These are phyloP conservation scores for Nasua narica DNA, from an alignment of 2,797 vertebrate genomes.

Conservation along the genomic window DNA sequence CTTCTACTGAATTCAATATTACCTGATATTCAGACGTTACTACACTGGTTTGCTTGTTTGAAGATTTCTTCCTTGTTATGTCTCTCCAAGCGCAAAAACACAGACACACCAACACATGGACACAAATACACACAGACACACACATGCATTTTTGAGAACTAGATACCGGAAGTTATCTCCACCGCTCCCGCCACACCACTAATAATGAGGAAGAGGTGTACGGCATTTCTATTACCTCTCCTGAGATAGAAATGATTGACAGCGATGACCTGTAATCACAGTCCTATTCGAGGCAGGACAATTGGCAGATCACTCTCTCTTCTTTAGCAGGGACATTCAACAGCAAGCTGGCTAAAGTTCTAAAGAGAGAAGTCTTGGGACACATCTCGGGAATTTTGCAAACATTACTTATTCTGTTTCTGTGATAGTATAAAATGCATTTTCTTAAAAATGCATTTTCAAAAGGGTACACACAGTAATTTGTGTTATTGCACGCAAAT, in stretches of 20 bases:
- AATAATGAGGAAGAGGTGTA: background rate
- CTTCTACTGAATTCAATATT: background rate
- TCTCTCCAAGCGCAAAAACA: background rate
- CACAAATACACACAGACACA: background rate
- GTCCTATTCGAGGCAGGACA: background rate
- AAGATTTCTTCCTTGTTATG: constrained; percentile 3
- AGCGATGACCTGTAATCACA: background rate
- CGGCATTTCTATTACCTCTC: background rate
- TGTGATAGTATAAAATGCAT: background rate
- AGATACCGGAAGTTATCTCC: background rate
- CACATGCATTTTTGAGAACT: background rate
- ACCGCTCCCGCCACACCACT: background rate
- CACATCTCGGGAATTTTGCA: background rate
- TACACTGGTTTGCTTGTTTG: background rate
- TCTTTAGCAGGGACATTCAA: background rate
- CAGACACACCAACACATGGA: background rate
- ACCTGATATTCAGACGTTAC: background rate
- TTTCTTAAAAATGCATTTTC: background rate
- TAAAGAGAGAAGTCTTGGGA: background rate
- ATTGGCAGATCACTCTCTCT: background rate
- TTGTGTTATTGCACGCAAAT: too few species aligned
- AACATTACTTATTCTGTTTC: background rate
- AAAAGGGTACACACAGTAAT: background rate
- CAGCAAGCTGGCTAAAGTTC: background rate
- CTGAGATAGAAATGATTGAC: constrained; percentile 2